Base-by-base conservation (phyloP, 2,113 vertebrate species). In the Cynocephalus volans region DNA sequence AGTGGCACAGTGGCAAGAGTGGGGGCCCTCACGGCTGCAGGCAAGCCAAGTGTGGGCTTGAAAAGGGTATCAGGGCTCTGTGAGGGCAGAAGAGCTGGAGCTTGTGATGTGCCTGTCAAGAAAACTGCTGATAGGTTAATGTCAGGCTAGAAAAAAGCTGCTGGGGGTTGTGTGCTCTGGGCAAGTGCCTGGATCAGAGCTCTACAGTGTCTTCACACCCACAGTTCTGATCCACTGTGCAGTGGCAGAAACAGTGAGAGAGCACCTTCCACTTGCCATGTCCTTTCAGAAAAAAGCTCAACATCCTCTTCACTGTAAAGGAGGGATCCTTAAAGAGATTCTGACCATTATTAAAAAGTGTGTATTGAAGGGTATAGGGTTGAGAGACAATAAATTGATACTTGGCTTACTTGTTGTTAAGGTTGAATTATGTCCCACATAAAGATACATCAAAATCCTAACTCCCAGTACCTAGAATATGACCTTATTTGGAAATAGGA, bases 401-500 rank as follows among this genome's bases (percentile, higher is more conserved):
- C 19, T 58, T 72, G 21, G 60, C 31, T 4, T 26, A 6, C 41
- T 77, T 77, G 62, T 31, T 24, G 6, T 91, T 94, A 36, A 19
- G 5, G 2, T 64, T 79, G 24, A 65, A 60, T 52, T 31, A 9
- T 45, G 1, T 10, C 65, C 67, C 26, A 6, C 50, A 4, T 62
- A 72, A 70, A 69, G 54, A 21, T 52, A 77, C 8, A 19, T 24
- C n/a, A 18, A 83, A 56, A 2, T 91, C 23, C 52, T 84, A 67
- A 92, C 17, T 11, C 12, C 4, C 6, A 33, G 9, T 79, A 31
- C 12, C 56, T 65, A 26, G 31, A 65, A 18, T 73, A 26, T 50
- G 45, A 67, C 48, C 21, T 88, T 41, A 41, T 79, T 88, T 96
- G 88, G 75, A 83, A 93, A 83, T 21, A 75, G 17, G 18, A 45